Percentiles rank a stretch among this genome's conserved stretches.
Evolutionary conservation across 2,797 vertebrate species (phyloP).

Genomic region (Danio tinwini): DNA sequence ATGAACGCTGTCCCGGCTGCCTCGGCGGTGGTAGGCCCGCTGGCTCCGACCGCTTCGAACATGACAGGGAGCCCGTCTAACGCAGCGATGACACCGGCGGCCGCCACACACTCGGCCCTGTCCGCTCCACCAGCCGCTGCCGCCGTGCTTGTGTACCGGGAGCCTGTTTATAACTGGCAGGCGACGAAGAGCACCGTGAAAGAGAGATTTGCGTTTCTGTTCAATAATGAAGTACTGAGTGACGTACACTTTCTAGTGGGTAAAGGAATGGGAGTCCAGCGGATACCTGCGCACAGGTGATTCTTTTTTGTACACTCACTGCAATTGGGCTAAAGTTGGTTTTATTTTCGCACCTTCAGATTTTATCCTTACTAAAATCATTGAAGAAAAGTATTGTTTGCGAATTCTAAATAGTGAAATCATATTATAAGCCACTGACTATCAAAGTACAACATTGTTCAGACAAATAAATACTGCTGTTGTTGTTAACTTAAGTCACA

Average conservation of each 20-base stretch:
- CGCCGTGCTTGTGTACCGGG: slow-evolving; percentile 79
- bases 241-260: slow-evolving; percentile 97
- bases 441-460: too few relatives aligned
- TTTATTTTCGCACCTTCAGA: too few relatives aligned
- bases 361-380: too few relatives aligned
- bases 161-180: slow-evolving; percentile 84
- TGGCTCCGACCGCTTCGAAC: slow-evolving; percentile 76
- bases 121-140: slow-evolving; percentile 76
- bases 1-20: slow-evolving; percentile 78
- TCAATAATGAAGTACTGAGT: slow-evolving; percentile 97
- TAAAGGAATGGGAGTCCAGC: slow-evolving; percentile 92
- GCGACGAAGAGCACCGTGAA: slow-evolving; percentile 84
- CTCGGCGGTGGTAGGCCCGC: slow-evolving; percentile 61
- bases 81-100: slow-evolving; percentile 64
- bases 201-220: slow-evolving; percentile 83
- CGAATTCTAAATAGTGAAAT: too few relatives aligned
- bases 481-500: too few relatives aligned
- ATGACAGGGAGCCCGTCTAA: slow-evolving; percentile 73
- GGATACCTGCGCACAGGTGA: slow-evolving; percentile 95
- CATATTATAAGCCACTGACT: too few relatives aligned
- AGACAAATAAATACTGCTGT: too few relatives aligned
- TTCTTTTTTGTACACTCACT: background rate
- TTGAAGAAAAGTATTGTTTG: too few relatives aligned
- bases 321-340: too few relatives aligned
- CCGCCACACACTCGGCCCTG: slow-evolving; percentile 65